Percentiles rank a stretch among this genome's conserved stretches.
phyloP scores from a whole-genome alignment of 2,888 invertebrate species.

The Chromoteleia sp. region DNA sequence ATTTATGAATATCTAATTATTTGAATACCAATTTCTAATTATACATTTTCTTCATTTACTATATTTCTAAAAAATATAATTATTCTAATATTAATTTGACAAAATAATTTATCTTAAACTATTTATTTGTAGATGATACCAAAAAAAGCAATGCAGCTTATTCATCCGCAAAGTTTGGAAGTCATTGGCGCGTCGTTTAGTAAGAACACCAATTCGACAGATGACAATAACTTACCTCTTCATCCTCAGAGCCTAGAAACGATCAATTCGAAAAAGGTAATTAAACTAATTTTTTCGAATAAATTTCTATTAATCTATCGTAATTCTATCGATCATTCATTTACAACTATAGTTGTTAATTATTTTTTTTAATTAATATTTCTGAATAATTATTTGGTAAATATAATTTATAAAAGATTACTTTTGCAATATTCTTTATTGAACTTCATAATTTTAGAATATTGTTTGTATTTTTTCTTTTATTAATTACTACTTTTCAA shows the following conservation, averaged over 20 bases:
- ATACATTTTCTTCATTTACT: neutral
- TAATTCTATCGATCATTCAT: too few relatives aligned
- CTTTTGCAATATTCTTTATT: too few relatives aligned
- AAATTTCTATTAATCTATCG: too few relatives aligned
- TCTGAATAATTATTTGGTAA: too few relatives aligned
- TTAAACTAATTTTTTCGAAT: neutral
- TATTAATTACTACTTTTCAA: too few relatives aligned
- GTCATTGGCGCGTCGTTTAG: conserved; percentile 81
- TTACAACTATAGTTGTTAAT: too few relatives aligned
- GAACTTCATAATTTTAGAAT: too few relatives aligned
- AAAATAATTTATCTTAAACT: neutral
- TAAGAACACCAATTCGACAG: conserved; percentile 80
- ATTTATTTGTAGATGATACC: conserved; percentile 76
- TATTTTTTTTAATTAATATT: too few relatives aligned
- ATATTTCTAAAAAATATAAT: neutral
- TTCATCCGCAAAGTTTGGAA: conserved; percentile 83
- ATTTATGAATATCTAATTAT: too few relatives aligned
- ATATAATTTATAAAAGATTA: too few relatives aligned
- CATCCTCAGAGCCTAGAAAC: conserved; percentile 93
- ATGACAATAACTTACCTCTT: conserved; percentile 88
- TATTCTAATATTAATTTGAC: neutral
- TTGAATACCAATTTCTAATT: too few relatives aligned
- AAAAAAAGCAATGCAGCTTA: conserved; percentile 80
- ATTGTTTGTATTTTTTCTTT: too few relatives aligned
- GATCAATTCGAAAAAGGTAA: conserved; percentile 85